These are phyloP conservation scores for Entosphenus tridentatus DNA, from an alignment of 2,113 vertebrate genomes.

Conservation along the genomic window DNA sequence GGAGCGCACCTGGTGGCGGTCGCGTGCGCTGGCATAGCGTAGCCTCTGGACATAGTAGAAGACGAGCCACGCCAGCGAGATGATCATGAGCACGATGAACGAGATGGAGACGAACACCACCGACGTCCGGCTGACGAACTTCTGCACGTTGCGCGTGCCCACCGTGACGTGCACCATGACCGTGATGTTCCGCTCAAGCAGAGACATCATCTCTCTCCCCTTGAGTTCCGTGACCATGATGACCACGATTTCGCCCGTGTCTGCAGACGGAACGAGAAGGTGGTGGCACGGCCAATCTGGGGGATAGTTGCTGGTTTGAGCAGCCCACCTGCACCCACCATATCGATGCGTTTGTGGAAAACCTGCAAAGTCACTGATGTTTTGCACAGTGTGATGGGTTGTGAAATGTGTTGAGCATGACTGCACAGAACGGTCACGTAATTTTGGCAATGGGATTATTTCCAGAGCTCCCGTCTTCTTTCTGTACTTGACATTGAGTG, in stretches of 20 bases:
- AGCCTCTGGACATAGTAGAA: conserved; percentile 99
- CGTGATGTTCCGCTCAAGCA: conserved; percentile 48
- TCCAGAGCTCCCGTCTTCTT: no score
- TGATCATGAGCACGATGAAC: conserved; percentile 98
- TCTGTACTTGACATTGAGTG: no score
- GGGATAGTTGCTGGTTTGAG: no score
- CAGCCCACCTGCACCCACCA: no score
- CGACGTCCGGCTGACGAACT: conserved; percentile 86
- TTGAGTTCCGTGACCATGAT: conserved; percentile 92
- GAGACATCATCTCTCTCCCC: conserved; percentile 55
- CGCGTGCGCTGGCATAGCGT: conserved; percentile 76
- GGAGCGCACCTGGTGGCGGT: conserved; percentile 65
- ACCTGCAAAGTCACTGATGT: no score
- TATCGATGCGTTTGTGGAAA: no score
- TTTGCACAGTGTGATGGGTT: no score
- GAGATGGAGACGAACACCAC: conserved; percentile 98
- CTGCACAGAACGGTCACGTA: no score
- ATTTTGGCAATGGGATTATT: no score
- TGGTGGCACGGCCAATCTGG: no score
- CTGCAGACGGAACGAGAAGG: conserved; percentile 18
- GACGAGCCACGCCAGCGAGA: conserved; percentile 89
- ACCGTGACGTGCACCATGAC: conserved; percentile 73
- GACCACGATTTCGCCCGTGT: conserved; percentile 60
- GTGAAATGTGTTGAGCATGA: no score
- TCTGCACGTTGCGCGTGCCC: conserved; percentile 88